Evolutionary conservation across 2,113 vertebrate species (phyloP).

Genomic region (Scopus umbretta): DNA sequence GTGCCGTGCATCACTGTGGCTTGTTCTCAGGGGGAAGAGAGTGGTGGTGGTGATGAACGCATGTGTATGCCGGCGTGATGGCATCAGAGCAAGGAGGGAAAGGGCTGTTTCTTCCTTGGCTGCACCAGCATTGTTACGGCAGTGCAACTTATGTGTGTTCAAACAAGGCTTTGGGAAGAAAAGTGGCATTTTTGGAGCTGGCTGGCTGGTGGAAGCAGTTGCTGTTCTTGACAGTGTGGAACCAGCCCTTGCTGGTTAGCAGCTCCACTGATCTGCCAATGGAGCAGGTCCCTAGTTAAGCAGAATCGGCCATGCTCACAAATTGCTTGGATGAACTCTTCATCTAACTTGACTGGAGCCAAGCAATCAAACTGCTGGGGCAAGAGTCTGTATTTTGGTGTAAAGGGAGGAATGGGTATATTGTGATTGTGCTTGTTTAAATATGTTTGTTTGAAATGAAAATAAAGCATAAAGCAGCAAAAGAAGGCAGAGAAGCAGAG

Average conservation of each 20-base stretch:
- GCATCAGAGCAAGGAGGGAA: background rate
- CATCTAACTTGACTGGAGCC: background rate
- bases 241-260: background rate
- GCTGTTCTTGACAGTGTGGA: background rate
- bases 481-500: background rate
- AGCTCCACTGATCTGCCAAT: background rate
- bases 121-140: background rate
- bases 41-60: background rate
- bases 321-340: background rate
- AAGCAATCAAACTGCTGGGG: background rate
- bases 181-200: background rate
- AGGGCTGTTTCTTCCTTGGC: background rate
- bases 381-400: background rate
- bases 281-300: background rate
- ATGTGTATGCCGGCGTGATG: rapidly evolving
- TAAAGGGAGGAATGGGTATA: background rate
- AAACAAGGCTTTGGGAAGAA: background rate
- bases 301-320: background rate
- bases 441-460: background rate
- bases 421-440: background rate
- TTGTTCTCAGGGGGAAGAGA: rapidly evolving
- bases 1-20: background rate
- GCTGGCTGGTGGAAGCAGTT: background rate
- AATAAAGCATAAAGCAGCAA: background rate
- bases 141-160: background rate